phyloP scores from a whole-genome alignment of 2,113 vertebrate species.

The Sigmodon hispidus region DNA sequence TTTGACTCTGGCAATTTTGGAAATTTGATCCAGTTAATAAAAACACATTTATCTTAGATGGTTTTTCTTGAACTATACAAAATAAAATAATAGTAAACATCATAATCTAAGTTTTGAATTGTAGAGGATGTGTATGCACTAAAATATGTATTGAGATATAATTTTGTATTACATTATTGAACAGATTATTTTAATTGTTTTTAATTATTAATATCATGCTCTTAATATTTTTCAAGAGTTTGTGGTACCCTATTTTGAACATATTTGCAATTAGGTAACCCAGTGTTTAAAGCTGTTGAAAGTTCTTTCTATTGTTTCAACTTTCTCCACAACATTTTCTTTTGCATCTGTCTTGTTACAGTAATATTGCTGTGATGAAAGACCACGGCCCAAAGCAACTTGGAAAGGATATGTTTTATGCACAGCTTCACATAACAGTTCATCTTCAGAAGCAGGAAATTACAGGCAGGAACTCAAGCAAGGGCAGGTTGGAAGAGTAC shows the following conservation, averaged over 20 bases:
- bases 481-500: not conserved
- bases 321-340: no score
- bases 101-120: not conserved
- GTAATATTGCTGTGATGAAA: no score
- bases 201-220: not conserved
- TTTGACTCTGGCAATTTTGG: not conserved
- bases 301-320: no score
- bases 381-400: no score
- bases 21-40: not conserved
- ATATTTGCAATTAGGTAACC: not conserved
- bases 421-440: no score
- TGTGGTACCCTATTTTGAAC: not conserved
- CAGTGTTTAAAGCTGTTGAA: not conserved
- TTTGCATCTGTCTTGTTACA: no score
- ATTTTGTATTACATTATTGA: not conserved
- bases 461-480: no score
- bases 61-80: not conserved
- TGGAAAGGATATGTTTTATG: no score
- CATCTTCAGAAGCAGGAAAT: no score
- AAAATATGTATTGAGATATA: not conserved
- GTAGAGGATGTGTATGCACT: not conserved
- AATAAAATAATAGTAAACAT: not conserved
- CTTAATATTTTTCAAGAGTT: not conserved
- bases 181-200: not conserved
- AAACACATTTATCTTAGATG: not conserved